Conservation (phyloP, 1,140 invertebrate species). For the Choristoneura fumiferana region DNA sequence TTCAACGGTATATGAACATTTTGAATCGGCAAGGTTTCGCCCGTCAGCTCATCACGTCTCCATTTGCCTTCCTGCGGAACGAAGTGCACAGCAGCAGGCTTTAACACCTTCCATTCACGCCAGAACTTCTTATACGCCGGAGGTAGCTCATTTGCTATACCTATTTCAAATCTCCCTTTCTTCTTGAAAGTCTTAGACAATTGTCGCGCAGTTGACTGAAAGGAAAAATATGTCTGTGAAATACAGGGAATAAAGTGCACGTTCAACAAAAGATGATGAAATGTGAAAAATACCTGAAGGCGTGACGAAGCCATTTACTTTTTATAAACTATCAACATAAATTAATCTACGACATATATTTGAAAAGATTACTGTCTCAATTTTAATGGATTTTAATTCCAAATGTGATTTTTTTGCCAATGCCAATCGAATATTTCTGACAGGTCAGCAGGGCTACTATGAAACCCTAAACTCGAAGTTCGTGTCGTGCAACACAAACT, state of each 20-base stretch:
- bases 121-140: conserved; percentile 93
- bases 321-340: not conserved
- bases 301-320: conserved; percentile 68
- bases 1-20: conserved; percentile 88
- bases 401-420: conserved; percentile 16
- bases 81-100: conserved; percentile 92
- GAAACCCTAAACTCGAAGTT: no score
- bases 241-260: conserved; percentile 25
- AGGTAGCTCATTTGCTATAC: conserved; percentile 85
- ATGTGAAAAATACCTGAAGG: conserved; percentile 54
- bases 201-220: conserved; percentile 63
- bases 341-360: not conserved
- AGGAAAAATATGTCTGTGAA: conserved; percentile 31
- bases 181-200: conserved; percentile 69
- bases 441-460: no score
- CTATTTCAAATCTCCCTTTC: conserved; percentile 79
- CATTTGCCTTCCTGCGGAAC: conserved; percentile 87
- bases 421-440: no score
- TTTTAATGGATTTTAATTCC: not conserved
- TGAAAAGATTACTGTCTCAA: conserved; percentile 4
- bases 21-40: conserved; percentile 85
- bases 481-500: no score
- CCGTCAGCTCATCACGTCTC: conserved; percentile 84
- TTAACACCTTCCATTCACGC: conserved; percentile 87
- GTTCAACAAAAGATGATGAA: conserved; percentile 40